Conservation (phyloP, 2,888 invertebrate genomes). For the Acanthoscelides obtectus region DNA sequence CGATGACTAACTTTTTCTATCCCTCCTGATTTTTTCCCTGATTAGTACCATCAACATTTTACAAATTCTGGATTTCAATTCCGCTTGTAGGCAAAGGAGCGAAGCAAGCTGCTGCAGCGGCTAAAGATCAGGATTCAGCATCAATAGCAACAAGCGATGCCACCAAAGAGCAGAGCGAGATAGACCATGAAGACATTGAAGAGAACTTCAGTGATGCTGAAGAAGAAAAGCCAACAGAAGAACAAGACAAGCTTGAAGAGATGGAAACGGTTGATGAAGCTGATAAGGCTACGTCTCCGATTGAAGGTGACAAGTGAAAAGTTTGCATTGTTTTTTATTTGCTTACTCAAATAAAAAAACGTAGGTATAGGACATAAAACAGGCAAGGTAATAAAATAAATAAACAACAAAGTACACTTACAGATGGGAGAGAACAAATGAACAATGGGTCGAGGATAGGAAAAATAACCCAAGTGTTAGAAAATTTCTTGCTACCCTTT, state of each 20-base stretch:
- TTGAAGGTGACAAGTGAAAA: conserved; percentile 10
- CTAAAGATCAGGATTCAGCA: conserved; percentile 21
- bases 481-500: too few species aligned
- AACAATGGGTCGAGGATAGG: too few species aligned
- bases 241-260: conserved; percentile 21
- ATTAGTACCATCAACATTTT: too few species aligned
- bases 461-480: too few species aligned
- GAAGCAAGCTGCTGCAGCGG: conserved; percentile 9
- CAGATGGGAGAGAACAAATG: too few species aligned
- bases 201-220: conserved; percentile 30
- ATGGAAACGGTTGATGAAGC: conserved; percentile 25
- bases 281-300: conserved; percentile 55
- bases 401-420: too few species aligned
- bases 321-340: too few species aligned
- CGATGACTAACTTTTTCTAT: too few species aligned
- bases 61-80: neutral
- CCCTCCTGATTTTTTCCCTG: too few species aligned
- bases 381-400: too few species aligned
- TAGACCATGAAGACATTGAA: conserved; percentile 20
- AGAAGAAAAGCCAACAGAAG: conserved; percentile 26
- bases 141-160: conserved; percentile 18
- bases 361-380: too few species aligned
- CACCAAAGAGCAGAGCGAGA: conserved; percentile 17
- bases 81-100: neutral
- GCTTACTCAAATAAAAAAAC: too few species aligned